Percentiles rank a stretch among this genome's conserved stretches.
These are phyloP conservation scores for Upupa epops DNA, from an alignment of 2,113 vertebrate species.

Conservation along the genomic window DNA sequence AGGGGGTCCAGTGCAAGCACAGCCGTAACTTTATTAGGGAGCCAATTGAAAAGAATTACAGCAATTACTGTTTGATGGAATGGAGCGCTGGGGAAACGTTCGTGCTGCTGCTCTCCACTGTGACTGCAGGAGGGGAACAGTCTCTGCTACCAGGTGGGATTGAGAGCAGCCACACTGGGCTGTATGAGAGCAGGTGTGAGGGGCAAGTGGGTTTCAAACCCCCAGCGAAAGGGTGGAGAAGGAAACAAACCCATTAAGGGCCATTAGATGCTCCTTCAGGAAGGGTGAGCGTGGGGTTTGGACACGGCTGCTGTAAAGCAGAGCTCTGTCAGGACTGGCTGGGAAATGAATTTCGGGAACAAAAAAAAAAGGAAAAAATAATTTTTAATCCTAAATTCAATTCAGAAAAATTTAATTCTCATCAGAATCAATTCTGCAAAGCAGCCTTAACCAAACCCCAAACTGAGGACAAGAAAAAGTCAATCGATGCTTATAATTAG, in stretches of 20 bases:
- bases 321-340: background rate
- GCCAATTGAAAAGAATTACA: slow-evolving; percentile 24
- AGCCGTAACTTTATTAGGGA: slow-evolving; percentile 18
- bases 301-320: background rate
- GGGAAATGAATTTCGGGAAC: background rate
- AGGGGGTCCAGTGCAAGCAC: background rate
- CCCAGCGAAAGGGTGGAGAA: background rate
- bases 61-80: slow-evolving; percentile 23
- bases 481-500: background rate
- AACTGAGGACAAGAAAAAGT: background rate
- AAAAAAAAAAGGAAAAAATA: background rate
- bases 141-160: background rate
- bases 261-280: background rate
- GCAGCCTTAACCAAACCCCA: background rate
- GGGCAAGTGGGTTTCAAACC: fast-evolving
- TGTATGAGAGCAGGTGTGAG: fast-evolving
- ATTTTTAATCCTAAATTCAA: background rate
- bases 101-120: background rate
- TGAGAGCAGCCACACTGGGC: fast-evolving
- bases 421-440: background rate
- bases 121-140: background rate
- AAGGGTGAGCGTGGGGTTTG: no score
- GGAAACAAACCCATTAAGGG: background rate
- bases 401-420: no score
- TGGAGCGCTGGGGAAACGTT: background rate